Conservation (phyloP, 2,888 invertebrate species). For the Rhorus exstirpatorius region DNA sequence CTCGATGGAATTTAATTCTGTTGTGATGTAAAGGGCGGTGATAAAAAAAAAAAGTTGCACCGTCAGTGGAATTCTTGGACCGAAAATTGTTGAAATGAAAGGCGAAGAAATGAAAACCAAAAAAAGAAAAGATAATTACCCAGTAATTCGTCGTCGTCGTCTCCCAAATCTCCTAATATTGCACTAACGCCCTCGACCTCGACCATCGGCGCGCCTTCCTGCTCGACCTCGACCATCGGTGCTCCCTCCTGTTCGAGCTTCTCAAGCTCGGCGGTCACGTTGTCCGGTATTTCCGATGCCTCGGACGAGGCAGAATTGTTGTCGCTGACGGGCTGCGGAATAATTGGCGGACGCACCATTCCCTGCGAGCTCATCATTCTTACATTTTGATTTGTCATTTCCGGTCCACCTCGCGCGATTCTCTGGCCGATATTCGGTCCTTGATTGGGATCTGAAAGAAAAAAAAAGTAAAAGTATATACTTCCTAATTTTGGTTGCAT, state of each 20-base stretch:
- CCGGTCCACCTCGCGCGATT: constrained; percentile 80
- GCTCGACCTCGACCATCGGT: constrained; percentile 88
- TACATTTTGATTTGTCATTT: constrained; percentile 80
- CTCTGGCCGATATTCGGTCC: constrained; percentile 79
- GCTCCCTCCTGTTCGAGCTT: constrained; percentile 90
- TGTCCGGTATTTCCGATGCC: constrained; percentile 89
- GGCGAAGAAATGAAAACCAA: constrained; percentile 1
- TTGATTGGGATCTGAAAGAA: constrained; percentile 80
- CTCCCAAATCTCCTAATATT: constrained; percentile 93
- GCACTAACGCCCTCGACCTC: constrained; percentile 91
- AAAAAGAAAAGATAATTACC: constrained; percentile 82
- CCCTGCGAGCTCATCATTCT: constrained; percentile 80
- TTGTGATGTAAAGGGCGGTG: too few species aligned
- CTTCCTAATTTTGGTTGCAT: not conserved
- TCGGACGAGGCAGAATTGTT: constrained; percentile 80
- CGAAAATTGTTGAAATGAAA: not conserved
- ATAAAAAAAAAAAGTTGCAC: too few species aligned
- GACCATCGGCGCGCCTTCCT: constrained; percentile 87
- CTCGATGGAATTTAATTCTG: too few species aligned
- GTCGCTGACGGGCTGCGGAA: constrained; percentile 80
- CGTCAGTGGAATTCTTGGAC: too few species aligned
- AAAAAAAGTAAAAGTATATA: not conserved
- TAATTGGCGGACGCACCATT: constrained; percentile 80
- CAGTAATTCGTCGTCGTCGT: constrained; percentile 94
- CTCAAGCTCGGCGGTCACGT: constrained; percentile 90